Percentiles rank a stretch among this genome's conserved stretches.
phyloP scores from a whole-genome alignment of 2,888 invertebrate species.

The Thymelicus acteon region DNA sequence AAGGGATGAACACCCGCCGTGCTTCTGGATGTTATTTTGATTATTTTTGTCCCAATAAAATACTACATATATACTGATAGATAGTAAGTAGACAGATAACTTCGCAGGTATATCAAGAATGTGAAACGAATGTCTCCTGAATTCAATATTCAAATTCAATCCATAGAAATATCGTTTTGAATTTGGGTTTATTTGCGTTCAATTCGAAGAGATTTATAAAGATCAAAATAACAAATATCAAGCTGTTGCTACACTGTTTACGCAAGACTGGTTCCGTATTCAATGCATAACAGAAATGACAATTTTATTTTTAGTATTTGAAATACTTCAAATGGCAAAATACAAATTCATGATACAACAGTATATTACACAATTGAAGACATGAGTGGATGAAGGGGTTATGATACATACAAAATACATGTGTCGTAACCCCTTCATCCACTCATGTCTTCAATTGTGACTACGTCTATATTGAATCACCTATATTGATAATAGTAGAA shows the following conservation, averaged over 20 bases:
- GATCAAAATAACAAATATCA: slow-evolving; percentile 29
- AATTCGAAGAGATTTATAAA: slow-evolving; percentile 24
- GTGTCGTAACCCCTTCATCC: too few species aligned
- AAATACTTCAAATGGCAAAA: background rate
- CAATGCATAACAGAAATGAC: slow-evolving; percentile 9
- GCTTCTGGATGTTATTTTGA: too few species aligned
- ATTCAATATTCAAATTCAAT: slow-evolving; percentile 6
- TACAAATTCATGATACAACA: background rate
- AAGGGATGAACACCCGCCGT: too few species aligned
- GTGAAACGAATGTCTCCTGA: background rate
- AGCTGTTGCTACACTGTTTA: slow-evolving; percentile 19
- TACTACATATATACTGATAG: too few species aligned
- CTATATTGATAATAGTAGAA: too few species aligned
- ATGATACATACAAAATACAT: too few species aligned
- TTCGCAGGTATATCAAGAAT: background rate
- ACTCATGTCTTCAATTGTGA: too few species aligned
- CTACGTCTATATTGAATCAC: too few species aligned
- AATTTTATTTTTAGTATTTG: slow-evolving; percentile 9
- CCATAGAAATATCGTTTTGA: background rate
- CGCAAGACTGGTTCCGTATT: slow-evolving; percentile 20
- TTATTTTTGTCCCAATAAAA: too few species aligned
- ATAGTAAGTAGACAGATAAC: background rate
- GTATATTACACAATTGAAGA: too few species aligned
- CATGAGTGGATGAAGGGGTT: too few species aligned
- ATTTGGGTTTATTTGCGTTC: slow-evolving; percentile 24